Evolutionary conservation across 1,140 invertebrate genomes (phyloP).

Genomic region (Lordiphosa collinella): DNA sequence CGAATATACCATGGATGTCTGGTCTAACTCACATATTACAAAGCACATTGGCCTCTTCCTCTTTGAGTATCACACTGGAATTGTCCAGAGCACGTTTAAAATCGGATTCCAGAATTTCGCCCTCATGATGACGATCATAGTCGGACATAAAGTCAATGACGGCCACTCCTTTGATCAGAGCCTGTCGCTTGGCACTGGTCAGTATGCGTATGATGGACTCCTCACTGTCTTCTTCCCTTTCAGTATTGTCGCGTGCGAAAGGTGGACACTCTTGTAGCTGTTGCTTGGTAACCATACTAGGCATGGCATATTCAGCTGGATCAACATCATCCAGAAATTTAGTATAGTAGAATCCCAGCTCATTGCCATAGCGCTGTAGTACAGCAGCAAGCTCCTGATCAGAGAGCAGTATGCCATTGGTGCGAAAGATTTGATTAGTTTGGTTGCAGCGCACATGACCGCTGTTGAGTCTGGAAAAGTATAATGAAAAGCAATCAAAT

Average conservation of each 20-base stretch:
- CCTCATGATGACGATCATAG: constrained; percentile 83
- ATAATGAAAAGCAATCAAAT: not conserved
- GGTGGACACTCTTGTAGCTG: constrained; percentile 52
- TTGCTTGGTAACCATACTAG: constrained; percentile 47
- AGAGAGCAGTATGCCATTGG: constrained; percentile 83
- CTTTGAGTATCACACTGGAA: constrained; percentile 82
- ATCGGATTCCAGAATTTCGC: constrained; percentile 82
- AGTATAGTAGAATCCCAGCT: constrained; percentile 86
- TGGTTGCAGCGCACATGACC: constrained; percentile 85
- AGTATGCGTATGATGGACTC: constrained; percentile 85
- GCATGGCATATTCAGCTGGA: constrained; percentile 72
- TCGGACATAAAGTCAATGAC: constrained; percentile 84
- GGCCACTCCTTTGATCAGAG: constrained; percentile 83
- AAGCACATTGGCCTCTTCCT: constrained; percentile 47
- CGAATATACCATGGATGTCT: not conserved
- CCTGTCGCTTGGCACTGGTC: constrained; percentile 86
- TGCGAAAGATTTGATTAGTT: constrained; percentile 84
- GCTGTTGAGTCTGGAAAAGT: constrained; percentile 81
- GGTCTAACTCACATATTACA: constrained; percentile 47
- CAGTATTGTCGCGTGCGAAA: constrained; percentile 23
- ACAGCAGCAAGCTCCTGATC: constrained; percentile 84
- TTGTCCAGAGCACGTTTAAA: constrained; percentile 84
- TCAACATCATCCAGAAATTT: constrained; percentile 83
- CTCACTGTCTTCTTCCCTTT: constrained; percentile 61
- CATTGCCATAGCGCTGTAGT: constrained; percentile 84